phyloP scores from a whole-genome alignment of 2,888 invertebrate species.

The Platerodrilus igneus region DNA sequence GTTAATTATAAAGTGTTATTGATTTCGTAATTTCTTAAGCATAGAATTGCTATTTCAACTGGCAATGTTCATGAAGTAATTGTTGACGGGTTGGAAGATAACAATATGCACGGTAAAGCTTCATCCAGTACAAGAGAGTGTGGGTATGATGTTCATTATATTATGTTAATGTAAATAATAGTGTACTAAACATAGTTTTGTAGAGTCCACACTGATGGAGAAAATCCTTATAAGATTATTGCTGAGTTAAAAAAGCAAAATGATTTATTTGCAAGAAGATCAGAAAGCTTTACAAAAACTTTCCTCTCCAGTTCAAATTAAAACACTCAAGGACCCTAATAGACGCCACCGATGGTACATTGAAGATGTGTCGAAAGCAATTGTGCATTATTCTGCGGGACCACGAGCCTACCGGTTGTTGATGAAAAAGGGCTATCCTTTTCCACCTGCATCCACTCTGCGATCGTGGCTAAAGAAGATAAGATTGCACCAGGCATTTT shows the following conservation, averaged over 20 bases:
- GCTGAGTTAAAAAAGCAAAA: conserved; percentile 11
- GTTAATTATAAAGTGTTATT: no score
- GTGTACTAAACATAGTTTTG: no score
- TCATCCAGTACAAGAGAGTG: no score
- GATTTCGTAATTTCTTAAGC: no score
- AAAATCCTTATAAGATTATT: conserved; percentile 9
- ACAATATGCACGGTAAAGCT: no score
- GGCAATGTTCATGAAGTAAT: no score
- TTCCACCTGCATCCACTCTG: conserved; percentile 23
- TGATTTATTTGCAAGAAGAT: conserved; percentile 7
- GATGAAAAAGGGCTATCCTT: conserved; percentile 25
- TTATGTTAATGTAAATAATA: no score
- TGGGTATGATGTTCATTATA: no score
- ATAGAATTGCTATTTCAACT: no score
- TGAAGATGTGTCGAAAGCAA: conserved; percentile 25
- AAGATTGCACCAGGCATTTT: conserved; percentile 17
- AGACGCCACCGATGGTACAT: conserved; percentile 10
- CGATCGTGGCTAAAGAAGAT: conserved; percentile 22
- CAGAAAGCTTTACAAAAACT: conserved; percentile 2
- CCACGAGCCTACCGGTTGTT: conserved; percentile 22
- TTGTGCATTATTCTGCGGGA: conserved; percentile 21
- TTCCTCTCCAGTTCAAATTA: conserved; percentile 9
- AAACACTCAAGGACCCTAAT: conserved; percentile 8
- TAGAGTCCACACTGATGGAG: conserved; percentile 10
- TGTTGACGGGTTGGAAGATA: no score